Conservation (phyloP, 2,888 invertebrate species). For the Trachelus troglodyta region DNA sequence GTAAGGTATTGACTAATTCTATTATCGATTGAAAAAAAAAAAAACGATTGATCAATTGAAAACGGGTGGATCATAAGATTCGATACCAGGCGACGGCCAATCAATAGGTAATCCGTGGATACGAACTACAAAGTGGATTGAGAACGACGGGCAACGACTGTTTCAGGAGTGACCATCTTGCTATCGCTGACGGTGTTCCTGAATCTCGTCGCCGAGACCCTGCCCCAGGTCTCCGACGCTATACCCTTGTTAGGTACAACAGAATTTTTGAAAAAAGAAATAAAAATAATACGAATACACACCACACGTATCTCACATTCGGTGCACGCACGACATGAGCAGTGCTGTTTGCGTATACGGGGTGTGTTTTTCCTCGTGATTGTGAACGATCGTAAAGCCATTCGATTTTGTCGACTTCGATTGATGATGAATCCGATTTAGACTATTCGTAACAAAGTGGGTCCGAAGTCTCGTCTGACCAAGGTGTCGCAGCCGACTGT, state of each 20-base stretch:
- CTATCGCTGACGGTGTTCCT: constrained; percentile 99
- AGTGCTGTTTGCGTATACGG: not conserved
- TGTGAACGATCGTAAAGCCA: not conserved
- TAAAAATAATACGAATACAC: not conserved
- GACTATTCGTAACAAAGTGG: not conserved
- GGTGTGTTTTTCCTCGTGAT: not conserved
- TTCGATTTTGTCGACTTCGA: not conserved
- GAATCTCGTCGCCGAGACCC: constrained; percentile 99
- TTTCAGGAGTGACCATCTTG: constrained; percentile 98
- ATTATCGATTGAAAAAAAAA: not conserved
- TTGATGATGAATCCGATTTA: not conserved
- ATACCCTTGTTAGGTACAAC: constrained; percentile 98
- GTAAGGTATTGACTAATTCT: not conserved
- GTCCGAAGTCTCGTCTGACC: not conserved
- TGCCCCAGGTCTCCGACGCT: constrained; percentile 99
- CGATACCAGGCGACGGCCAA: not conserved
- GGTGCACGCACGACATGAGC: not conserved
- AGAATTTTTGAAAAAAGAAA: constrained; percentile 57
- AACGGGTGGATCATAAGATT: not conserved
- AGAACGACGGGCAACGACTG: constrained; percentile 66
- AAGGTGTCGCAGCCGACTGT: not conserved
- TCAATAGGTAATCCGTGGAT: not conserved
- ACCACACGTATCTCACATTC: not conserved
- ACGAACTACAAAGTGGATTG: constrained; percentile 39
- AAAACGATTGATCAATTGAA: not conserved